These are phyloP conservation scores for Microdon myrmicae DNA, from an alignment of 2,888 invertebrate genomes.

Conservation along the genomic window DNA sequence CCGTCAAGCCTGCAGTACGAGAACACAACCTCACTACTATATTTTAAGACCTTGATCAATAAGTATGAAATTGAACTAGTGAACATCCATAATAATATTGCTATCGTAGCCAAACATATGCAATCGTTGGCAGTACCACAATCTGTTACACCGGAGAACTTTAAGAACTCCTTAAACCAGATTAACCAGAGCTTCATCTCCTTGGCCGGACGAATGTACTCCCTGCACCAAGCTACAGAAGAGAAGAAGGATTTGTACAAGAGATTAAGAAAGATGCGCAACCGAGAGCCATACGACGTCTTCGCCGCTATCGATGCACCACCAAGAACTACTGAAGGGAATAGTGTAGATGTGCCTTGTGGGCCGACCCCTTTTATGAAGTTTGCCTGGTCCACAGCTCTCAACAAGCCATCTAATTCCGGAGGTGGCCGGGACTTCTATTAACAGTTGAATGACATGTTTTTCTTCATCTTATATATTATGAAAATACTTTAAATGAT, in stretches of 20 bases:
- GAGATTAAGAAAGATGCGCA: constrained; percentile 80
- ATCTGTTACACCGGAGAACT: constrained; percentile 77
- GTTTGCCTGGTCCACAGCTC: too few relatives aligned
- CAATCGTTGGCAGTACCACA: constrained; percentile 73
- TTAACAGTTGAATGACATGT: too few relatives aligned
- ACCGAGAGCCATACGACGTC: constrained; percentile 78
- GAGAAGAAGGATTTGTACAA: constrained; percentile 85
- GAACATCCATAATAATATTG: constrained; percentile 76
- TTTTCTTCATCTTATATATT: too few relatives aligned
- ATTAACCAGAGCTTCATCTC: constrained; percentile 89
- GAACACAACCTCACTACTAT: constrained; percentile 77
- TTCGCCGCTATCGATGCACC: constrained; percentile 71
- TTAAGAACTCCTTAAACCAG: constrained; percentile 80
- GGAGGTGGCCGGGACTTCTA: too few relatives aligned
- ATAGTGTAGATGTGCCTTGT: constrained; percentile 68
- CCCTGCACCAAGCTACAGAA: constrained; percentile 80
- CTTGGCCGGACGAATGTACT: constrained; percentile 86
- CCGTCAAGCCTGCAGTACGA: constrained; percentile 81
- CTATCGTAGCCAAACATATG: constrained; percentile 78
- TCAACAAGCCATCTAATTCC: too few relatives aligned
- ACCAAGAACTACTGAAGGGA: constrained; percentile 58
- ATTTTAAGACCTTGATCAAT: constrained; percentile 76
- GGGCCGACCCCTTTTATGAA: constrained; percentile 74
- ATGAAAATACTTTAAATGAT: too few relatives aligned
- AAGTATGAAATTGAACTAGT: constrained; percentile 78